These are phyloP conservation scores for Pectinophora gossypiella DNA, from an alignment of 1,140 invertebrate genomes.

Conservation along the genomic window DNA sequence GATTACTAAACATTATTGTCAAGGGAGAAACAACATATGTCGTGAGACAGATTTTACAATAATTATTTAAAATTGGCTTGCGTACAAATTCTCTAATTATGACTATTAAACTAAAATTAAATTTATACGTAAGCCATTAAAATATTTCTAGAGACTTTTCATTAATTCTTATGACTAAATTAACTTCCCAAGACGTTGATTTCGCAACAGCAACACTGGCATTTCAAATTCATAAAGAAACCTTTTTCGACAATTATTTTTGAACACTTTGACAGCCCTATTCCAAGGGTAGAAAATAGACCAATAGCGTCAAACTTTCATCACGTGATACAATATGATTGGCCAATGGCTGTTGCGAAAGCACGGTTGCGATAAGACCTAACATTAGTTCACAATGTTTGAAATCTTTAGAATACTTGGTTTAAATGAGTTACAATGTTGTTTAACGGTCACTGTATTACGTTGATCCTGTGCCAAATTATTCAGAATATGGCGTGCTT, in stretches of 20 bases:
- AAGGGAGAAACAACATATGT: slow-evolving; percentile 65
- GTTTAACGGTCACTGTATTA: slow-evolving; percentile 5
- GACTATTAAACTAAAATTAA: background rate
- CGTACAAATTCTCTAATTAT: background rate
- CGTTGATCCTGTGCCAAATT: slow-evolving; percentile 14
- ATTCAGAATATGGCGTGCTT: background rate
- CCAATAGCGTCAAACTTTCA: background rate
- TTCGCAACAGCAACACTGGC: background rate
- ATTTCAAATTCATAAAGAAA: too few species aligned
- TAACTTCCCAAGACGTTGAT: background rate
- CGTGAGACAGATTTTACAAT: slow-evolving; percentile 45
- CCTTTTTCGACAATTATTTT: too few species aligned
- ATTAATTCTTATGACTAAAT: background rate
- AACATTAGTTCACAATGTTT: background rate
- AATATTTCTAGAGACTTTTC: background rate
- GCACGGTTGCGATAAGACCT: background rate
- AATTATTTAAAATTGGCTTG: background rate
- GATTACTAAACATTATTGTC: slow-evolving; percentile 32
- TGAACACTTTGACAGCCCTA: background rate
- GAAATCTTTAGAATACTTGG: background rate
- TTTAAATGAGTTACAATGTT: background rate
- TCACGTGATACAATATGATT: background rate
- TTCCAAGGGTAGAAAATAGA: background rate
- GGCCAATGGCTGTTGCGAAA: background rate
- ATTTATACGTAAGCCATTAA: background rate